Evolutionary conservation across 2,113 vertebrate species (phyloP), one percentile per base, ranked within the genome.

Genomic region (Paedocypris sp.): DNA sequence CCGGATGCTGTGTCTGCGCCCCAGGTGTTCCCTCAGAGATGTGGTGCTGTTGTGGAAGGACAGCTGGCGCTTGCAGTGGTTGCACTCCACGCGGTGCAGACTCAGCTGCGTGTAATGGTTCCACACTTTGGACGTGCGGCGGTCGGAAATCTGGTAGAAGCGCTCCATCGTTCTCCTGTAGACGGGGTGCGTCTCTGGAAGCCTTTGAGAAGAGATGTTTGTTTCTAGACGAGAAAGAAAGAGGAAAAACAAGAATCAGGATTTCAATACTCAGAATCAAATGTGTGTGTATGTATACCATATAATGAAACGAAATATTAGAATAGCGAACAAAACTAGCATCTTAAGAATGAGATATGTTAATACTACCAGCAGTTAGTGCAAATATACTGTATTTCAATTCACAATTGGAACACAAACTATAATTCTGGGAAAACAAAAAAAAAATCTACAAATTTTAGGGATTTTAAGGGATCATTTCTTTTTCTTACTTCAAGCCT

Each of bases 41-140:
- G 77, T 82, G 29, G 79, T 83, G 66, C 81, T 83, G 67, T 82
- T 83, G 59, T 85, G 83, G 68, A 80, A 82, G 18, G 79, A 84
- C 26, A 84, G 65, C 70, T 83, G 81, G 26, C 79, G 80, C 64
- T 77, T 78, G 54, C 83, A 85, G 11, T 84, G 72, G 5, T 80
- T 82, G 59, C 83, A 84, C 32, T 83, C 79, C 1, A 85, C 82
- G 6, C 75, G 74, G 13, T 73, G 67, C 33, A 80, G 79, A 0
- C 73, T 81, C 28, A 83, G 46, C 39, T 81, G 78, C 6, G 77
- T 75, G 72, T 83, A 84, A 13, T 80, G 83, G 15, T 82, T 77
- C 83, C 83, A 84, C 33, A 82, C 76, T 43, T 80, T 79, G 4
- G 82, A 80, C 1, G 77, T 79, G 7, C 73, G 76, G 0, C 75